These are phyloP conservation scores for Macrosteles quadrilineatus DNA, from an alignment of 1,140 invertebrate species.

Conservation along the genomic window DNA sequence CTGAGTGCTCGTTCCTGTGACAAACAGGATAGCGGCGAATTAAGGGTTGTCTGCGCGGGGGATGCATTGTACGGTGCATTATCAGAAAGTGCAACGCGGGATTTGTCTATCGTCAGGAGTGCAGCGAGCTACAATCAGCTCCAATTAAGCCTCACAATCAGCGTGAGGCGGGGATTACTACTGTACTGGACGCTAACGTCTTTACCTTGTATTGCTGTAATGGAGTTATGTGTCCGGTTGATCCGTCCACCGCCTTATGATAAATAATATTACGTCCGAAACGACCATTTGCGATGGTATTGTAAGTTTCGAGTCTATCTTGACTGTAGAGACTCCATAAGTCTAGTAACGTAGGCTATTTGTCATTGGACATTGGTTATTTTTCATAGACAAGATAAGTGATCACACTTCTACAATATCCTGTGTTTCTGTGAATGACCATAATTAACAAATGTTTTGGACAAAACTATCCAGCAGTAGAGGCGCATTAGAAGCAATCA, in stretches of 20 bases:
- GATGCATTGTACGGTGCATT: conserved; percentile 10
- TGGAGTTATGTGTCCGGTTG: neutral
- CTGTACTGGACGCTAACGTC: neutral
- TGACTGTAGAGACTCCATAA: too few relatives aligned
- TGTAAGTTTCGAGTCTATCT: too few relatives aligned
- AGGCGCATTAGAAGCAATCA: neutral
- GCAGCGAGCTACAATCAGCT: conserved; percentile 5
- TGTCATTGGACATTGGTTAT: neutral
- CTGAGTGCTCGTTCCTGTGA: too few relatives aligned
- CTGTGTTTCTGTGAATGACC: neutral
- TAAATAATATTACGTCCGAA: too few relatives aligned
- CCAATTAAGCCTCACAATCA: conserved; percentile 10
- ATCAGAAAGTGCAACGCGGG: conserved; percentile 9
- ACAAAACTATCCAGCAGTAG: neutral
- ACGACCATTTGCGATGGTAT: too few relatives aligned
- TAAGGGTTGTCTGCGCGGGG: neutral
- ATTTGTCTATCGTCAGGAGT: conserved; percentile 6
- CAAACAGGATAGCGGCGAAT: too few relatives aligned
- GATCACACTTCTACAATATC: neutral
- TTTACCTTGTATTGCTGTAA: neutral
- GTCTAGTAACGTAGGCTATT: too few relatives aligned
- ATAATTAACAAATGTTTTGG: neutral
- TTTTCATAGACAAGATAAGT: neutral
- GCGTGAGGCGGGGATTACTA: neutral
- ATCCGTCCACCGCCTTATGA: too few relatives aligned